Percentiles rank a stretch among this genome's conserved stretches.
These are phyloP conservation scores for Clusia tigrina DNA, from an alignment of 2,888 invertebrate genomes.

Conservation along the genomic window DNA sequence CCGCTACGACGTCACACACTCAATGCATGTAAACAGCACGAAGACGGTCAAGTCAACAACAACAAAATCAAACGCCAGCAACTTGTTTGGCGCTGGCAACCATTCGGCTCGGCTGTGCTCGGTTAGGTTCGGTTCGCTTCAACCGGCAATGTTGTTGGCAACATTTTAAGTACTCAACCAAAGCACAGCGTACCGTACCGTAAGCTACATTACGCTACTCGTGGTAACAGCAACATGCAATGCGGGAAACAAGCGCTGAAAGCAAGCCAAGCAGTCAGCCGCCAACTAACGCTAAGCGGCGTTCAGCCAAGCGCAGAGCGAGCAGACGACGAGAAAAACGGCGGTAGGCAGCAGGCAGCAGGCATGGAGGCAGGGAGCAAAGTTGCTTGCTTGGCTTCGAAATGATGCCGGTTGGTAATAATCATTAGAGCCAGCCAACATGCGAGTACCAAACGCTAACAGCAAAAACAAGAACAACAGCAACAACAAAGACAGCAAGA, in stretches of 20 bases:
- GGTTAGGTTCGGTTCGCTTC: background rate
- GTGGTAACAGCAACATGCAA: background rate
- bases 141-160: constrained; percentile 10
- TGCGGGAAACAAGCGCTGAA: constrained; percentile 6
- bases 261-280: background rate
- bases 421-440: constrained; percentile 18
- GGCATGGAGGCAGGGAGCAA: background rate
- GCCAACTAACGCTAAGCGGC: constrained; percentile 40
- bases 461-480: constrained; percentile 20
- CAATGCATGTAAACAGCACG: no score
- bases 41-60: constrained; percentile 13
- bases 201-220: background rate
- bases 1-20: no score
- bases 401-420: constrained; percentile 15
- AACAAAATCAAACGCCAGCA: background rate
- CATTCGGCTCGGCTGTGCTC: background rate
- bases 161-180: no score
- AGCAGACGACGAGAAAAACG: constrained; percentile 23
- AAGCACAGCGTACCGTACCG: no score
- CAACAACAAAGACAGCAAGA: constrained; percentile 23
- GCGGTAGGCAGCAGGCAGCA: constrained; percentile 11
- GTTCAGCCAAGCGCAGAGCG: constrained; percentile 48
- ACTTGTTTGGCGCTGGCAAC: background rate
- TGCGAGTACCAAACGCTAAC: background rate
- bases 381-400: no score